These are phyloP conservation scores for Pachyrhynchus sulphureomaculatus DNA, from an alignment of 1,140 invertebrate genomes.

Conservation along the genomic window DNA sequence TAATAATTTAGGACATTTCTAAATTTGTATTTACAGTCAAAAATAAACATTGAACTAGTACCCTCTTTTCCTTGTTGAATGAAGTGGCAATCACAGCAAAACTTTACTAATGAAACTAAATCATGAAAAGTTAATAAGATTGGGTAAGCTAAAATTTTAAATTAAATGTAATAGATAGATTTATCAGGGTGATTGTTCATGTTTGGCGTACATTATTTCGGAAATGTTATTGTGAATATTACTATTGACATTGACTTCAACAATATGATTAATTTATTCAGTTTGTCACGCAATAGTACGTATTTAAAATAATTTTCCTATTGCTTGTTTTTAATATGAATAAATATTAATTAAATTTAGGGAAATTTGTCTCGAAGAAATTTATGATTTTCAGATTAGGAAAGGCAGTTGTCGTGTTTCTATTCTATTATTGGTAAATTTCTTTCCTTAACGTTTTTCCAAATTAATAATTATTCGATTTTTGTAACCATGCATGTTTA, in stretches of 20 bases:
- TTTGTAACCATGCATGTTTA: too few relatives aligned
- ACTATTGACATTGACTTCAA: constrained; percentile 8
- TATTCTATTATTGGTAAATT: background rate
- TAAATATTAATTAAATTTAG: background rate
- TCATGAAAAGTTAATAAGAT: too few relatives aligned
- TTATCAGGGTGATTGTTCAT: constrained; percentile 5
- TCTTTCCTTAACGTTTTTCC: too few relatives aligned
- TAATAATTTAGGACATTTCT: too few relatives aligned
- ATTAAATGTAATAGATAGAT: background rate
- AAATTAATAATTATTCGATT: too few relatives aligned
- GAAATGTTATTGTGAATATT: constrained; percentile 6
- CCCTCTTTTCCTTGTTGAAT: too few relatives aligned
- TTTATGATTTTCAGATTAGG: background rate
- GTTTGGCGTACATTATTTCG: background rate
- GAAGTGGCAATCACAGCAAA: too few relatives aligned
- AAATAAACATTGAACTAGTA: too few relatives aligned
- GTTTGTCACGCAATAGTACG: background rate
- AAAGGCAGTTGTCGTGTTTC: background rate
- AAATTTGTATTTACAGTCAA: too few relatives aligned
- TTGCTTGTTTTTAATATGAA: constrained; percentile 1
- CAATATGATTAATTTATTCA: constrained; percentile 1
- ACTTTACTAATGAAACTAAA: too few relatives aligned
- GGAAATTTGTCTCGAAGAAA: background rate
- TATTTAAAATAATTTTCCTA: constrained; percentile 4
- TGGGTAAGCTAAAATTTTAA: background rate